Evolutionary conservation across 2,888 invertebrate species (phyloP), one percentile per base, ranked within the genome.

Genomic region (Parnassius smintheus): DNA sequence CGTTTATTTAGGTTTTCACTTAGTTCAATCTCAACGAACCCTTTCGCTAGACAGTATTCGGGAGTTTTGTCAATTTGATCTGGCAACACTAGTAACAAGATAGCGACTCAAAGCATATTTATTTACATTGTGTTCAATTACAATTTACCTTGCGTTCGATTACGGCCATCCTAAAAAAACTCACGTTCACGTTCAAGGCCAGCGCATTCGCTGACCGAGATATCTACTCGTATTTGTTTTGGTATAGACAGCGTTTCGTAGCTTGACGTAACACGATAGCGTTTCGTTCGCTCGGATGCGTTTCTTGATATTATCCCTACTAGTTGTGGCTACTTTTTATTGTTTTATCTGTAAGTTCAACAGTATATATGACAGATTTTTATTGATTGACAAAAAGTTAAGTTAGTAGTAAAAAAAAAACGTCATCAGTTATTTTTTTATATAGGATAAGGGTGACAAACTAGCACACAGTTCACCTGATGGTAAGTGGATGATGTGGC

Each of bases 181-280:
- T 53, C 85, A 86, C 77, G 85, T 81, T 85, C 84, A 86, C 77
- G 85, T 81, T 85, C 84, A 86, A 83, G 86, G 86, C 64, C 77
- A 69, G 60, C 66, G 77, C 86, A 85, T 81, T 85, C 82, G 75
- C 84, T 82, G 81, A 79, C 82, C 81, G 78, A 78, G 72, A 70
- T 82, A 76, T 69, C 66, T 69, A 72, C 41, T 56, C 35, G 63
- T 62, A 56, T 64, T 64, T 64, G 60, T 61, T 64, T 57, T 60
- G 64, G 53, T 64, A 18, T 44, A 52, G 52, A 56, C 59, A 56
- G 52, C 48, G 59, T 49, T 13, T 4, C 44, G 2, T 2, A 9
- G 50, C 44, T 25, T 51, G 22, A 57, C 53, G 64, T 60, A 60
- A 60, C 18, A 45, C 35, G 53, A 60, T 56, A 44, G 46, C 42